Base-by-base conservation (phyloP, 2,888 invertebrate species). In the Nudaria mundana region DNA sequence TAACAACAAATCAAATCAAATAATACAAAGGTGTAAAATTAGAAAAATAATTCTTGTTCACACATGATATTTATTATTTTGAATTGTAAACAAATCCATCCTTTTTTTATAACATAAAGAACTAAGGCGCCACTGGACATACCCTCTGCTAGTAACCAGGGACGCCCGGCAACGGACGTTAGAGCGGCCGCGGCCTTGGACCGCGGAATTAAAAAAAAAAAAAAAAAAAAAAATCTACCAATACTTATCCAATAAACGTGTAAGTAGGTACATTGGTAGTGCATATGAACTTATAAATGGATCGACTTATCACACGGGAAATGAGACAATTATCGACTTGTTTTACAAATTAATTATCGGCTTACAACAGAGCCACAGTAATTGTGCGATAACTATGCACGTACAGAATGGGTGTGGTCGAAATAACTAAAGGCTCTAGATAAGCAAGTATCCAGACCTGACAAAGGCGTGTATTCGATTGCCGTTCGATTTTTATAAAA, bases 391-490 rank as follows among this genome's bases (percentile, higher is more conserved):
- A 64, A 66, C 58, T 58, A 53, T 37, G 40, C 30, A 34, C 29
- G 48, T 44, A 60, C 47, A 56, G 38, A 46, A 48, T 46, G 47
- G 63, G 61, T 48, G 61, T 53, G 55, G 61, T 38, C 44, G 30
- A 37, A 29, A 29, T 57, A 45, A 56, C 61, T 57, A 53, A 20
- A 52, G 56, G 40, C 44, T 4, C 20, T 14, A 30, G 30, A 28
- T 29, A 47, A 39, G 35, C 41, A 45, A 32, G 39, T 49, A 38
- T 20, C 40, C 40, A 37, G 41, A 48, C 10, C 22, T 33, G 43
- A 47, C 37, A 12, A 51, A 43, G 25, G 46, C 43, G 49, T 52
- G 41, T 48, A 33, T 34, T 12, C 18, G 24, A 18, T 23, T 15
- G 22, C 11, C 43, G 39, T 40, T 38, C 37, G 55, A 41, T 40